Conservation (phyloP, 1,140 invertebrate genomes). For the Plodia interpunctella region DNA sequence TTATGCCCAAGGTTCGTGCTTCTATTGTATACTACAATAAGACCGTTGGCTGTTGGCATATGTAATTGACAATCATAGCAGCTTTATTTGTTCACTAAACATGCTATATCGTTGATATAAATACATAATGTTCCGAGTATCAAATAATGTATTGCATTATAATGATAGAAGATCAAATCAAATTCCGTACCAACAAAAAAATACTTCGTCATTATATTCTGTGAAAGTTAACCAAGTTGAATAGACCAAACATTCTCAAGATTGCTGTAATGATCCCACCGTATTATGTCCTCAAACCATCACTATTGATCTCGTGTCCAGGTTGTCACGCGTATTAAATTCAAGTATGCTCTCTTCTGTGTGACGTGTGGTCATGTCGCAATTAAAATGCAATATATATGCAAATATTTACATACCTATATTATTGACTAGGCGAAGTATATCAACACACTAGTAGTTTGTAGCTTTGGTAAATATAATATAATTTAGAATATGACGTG, state of each 20-base stretch:
- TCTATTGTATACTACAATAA: no score
- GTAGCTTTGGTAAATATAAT: no score
- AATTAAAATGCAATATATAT: neutral
- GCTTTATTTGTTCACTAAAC: no score
- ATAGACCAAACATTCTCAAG: neutral
- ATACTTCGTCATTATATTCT: neutral
- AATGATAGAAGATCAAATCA: neutral
- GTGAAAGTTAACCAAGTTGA: neutral
- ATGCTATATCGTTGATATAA: no score
- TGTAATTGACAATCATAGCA: no score
- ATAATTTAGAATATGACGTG: no score
- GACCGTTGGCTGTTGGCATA: no score
- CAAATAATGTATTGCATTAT: neutral
- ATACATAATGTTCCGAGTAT: no score
- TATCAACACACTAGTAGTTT: no score
- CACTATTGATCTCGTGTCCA: slow-evolving; percentile 6
- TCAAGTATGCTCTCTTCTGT: slow-evolving; percentile 4
- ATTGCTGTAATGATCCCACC: neutral
- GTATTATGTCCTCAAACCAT: slow-evolving; percentile 13
- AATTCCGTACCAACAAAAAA: neutral
- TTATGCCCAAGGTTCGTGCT: neutral
- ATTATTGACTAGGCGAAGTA: neutral
- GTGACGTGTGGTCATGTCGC: neutral
- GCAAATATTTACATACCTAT: neutral
- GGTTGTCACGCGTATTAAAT: slow-evolving; percentile 8